phyloP scores from a whole-genome alignment of 2,888 invertebrate species.

The Tridacna crocea region DNA sequence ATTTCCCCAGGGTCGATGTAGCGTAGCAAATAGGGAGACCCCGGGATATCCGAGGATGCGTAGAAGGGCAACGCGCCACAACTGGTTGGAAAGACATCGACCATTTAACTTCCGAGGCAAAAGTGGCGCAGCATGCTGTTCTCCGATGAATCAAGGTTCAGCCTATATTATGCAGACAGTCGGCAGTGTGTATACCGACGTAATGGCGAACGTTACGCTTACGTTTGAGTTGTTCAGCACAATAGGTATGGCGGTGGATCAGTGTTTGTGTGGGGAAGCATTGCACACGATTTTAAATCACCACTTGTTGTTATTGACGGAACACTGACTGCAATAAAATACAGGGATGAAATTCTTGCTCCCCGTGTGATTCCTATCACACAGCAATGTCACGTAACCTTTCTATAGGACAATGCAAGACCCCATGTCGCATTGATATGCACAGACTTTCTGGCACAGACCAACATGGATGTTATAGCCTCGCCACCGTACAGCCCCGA shows the following conservation, averaged over 20 bases:
- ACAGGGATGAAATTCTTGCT: neutral
- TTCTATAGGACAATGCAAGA: constrained; percentile 9
- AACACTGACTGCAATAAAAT: constrained; percentile 17
- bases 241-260: constrained; percentile 35
- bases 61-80: no score
- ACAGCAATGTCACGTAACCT: neutral
- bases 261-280: constrained; percentile 41
- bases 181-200: constrained; percentile 29
- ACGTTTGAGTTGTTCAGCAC: constrained; percentile 18
- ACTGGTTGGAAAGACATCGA: no score
- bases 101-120: no score
- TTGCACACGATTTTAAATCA: constrained; percentile 5
- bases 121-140: constrained; percentile 38
- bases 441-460: neutral
- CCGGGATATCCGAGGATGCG: no score
- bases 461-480: constrained; percentile 2
- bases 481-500: constrained; percentile 42
- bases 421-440: constrained; percentile 13
- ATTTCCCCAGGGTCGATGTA: no score
- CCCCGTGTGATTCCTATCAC: neutral
- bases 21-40: no score
- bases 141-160: constrained; percentile 41
- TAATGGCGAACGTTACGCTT: constrained; percentile 35
- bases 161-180: constrained; percentile 19
- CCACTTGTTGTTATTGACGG: constrained; percentile 27